A percentile compares a stretch with the other conserved stretches of the same genome.
Conservation (phyloP, 2,797 vertebrate genomes). For the Zenarchopterus dispar region DNA sequence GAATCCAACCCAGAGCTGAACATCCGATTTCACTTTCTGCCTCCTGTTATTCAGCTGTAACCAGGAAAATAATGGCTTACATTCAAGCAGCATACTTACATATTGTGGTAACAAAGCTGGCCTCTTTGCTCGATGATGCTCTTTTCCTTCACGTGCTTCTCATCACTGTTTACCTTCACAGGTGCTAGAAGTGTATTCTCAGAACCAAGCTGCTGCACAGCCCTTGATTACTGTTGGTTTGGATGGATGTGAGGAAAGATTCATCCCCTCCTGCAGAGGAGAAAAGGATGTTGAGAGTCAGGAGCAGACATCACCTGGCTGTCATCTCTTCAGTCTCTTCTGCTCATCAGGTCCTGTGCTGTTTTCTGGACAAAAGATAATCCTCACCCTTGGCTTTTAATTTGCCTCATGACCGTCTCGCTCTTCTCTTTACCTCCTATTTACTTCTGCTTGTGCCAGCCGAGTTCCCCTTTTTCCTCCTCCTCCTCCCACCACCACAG, state of each 20-base stretch:
- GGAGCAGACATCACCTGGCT: conserved; percentile 27
- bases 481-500: conserved; percentile 29
- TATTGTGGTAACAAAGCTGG: conserved; percentile 17
- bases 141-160: conserved; percentile 10
- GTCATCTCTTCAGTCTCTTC: conserved; percentile 27
- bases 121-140: conserved; percentile 4
- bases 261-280: conserved; percentile 28
- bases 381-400: conserved; percentile 38
- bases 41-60: neutral
- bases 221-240: conserved; percentile 16
- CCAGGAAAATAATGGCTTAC: neutral
- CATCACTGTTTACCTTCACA: conserved; percentile 55
- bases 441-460: conserved; percentile 18
- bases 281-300: conserved; percentile 22
- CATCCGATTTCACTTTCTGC: neutral
- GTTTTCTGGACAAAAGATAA: conserved; percentile 43
- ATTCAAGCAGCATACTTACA: conserved; percentile 47
- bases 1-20: too few species aligned
- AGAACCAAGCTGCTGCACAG: neutral
- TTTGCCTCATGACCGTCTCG: conserved; percentile 25
- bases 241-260: conserved; percentile 22
- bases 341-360: conserved; percentile 8
- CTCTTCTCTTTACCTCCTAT: conserved; percentile 22
- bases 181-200: conserved; percentile 28
- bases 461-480: conserved; percentile 15